A percentile compares a stretch with the other conserved stretches of the same genome.
Conservation (phyloP, 37 sponge, comb jelly and placozoan genomes). For the Hexactinellida sp. region DNA sequence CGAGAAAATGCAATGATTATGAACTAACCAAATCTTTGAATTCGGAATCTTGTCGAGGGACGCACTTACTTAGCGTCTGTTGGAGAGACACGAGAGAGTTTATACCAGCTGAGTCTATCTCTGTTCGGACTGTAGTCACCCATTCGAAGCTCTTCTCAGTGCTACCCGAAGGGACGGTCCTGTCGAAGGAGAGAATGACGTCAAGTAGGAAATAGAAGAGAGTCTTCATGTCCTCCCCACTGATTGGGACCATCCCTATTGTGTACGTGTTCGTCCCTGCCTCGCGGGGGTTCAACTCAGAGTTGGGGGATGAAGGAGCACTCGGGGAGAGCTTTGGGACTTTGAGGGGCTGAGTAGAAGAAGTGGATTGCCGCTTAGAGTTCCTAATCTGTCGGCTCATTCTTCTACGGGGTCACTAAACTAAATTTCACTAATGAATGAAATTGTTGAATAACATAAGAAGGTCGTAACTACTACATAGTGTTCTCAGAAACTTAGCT, state of each 20-base stretch:
- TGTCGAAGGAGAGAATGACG: neutral
- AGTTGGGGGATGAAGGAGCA: neutral
- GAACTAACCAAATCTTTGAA: neutral
- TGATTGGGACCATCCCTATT: neutral
- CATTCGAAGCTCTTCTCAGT: neutral
- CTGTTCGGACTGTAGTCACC: neutral
- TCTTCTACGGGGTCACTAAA: neutral
- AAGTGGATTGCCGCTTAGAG: neutral
- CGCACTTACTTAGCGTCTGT: neutral
- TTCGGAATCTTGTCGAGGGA: neutral
- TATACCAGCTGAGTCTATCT: neutral
- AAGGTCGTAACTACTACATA: too few species aligned
- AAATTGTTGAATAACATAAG: too few species aligned
- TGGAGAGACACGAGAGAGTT: neutral
- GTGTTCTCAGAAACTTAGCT: too few species aligned
- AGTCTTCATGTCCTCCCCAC: neutral
- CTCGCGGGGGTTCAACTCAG: neutral
- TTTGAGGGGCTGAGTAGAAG: neutral
- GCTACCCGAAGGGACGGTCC: neutral
- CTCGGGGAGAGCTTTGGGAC: neutral
- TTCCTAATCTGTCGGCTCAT: neutral
- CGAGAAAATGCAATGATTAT: neutral
- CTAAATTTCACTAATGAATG: too few species aligned
- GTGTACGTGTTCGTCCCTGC: neutral
- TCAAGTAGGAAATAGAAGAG: neutral